phyloP scores from a whole-genome alignment of 2,888 invertebrate genomes.

The Drosophila colorata region DNA sequence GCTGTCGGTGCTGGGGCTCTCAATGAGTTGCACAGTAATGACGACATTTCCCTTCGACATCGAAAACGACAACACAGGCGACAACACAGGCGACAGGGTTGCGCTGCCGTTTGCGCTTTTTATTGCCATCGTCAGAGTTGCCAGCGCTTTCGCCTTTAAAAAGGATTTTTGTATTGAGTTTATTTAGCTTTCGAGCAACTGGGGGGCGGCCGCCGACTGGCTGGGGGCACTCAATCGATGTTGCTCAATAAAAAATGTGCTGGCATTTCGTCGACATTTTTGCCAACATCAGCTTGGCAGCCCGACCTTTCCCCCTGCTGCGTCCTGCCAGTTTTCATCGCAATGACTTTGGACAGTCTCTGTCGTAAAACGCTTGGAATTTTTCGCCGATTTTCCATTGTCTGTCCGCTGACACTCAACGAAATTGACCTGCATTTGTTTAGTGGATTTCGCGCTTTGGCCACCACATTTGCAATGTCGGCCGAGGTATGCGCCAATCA shows the following conservation, averaged over 20 bases:
- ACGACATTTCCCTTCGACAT: slow-evolving; percentile 76
- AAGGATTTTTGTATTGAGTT: slow-evolving; percentile 68
- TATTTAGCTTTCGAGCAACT: slow-evolving; percentile 50
- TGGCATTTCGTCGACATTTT: slow-evolving; percentile 57
- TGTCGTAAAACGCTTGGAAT: slow-evolving; percentile 50
- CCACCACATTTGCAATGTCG: slow-evolving; percentile 3
- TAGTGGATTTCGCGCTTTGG: slow-evolving; percentile 13
- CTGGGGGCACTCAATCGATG: slow-evolving; percentile 63
- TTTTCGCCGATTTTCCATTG: slow-evolving; percentile 50
- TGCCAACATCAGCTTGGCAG: slow-evolving; percentile 39
- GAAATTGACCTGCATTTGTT: slow-evolving; percentile 66
- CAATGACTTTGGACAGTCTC: slow-evolving; percentile 44
- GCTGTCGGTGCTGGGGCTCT: slow-evolving; percentile 1
- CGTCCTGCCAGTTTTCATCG: slow-evolving; percentile 24
- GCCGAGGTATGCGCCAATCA: slow-evolving; percentile 23
- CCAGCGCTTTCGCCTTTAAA: slow-evolving; percentile 25
- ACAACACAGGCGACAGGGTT: slow-evolving; percentile 36
- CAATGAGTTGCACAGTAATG: slow-evolving; percentile 68
- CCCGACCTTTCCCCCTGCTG: not conserved
- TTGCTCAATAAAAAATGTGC: slow-evolving; percentile 67
- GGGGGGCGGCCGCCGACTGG: not conserved
- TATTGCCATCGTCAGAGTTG: slow-evolving; percentile 66
- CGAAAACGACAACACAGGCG: not conserved
- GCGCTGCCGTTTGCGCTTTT: slow-evolving; percentile 54
- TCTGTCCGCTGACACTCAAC: slow-evolving; percentile 27